These are phyloP conservation scores for Thamnophis sirtalis DNA, from an alignment of 2,113 vertebrate genomes.

Conservation along the genomic window DNA sequence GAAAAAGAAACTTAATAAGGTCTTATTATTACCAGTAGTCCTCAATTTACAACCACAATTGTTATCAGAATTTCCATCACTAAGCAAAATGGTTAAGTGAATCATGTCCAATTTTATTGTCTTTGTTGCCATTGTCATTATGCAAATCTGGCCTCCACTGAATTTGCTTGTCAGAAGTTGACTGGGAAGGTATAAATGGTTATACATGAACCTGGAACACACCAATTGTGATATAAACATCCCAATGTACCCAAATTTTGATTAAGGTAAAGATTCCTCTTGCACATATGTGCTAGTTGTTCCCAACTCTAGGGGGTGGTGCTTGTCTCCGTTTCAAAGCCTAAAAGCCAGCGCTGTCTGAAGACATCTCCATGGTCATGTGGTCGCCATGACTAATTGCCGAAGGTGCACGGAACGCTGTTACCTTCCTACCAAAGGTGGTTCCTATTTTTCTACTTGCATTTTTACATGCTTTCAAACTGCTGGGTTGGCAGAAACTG, in stretches of 20 bases:
- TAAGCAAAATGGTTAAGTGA: neutral
- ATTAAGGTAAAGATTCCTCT: no score
- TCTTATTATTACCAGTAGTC: neutral
- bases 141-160: neutral
- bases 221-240: neutral
- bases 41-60: neutral
- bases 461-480: no score
- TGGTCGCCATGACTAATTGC: no score
- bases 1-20: neutral
- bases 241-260: neutral
- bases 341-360: no score
- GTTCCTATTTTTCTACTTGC: no score
- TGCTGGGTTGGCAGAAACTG: no score
- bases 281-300: no score
- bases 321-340: no score
- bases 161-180: neutral
- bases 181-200: neutral
- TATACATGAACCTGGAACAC: neutral
- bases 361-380: no score
- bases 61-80: neutral
- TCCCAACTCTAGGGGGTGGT: no score
- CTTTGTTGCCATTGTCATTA: neutral
- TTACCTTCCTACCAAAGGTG: no score
- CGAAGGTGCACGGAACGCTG: no score
- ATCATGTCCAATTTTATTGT: neutral